Conservation (phyloP, 2,113 vertebrate genomes). For the Xyrauchen texanus region DNA sequence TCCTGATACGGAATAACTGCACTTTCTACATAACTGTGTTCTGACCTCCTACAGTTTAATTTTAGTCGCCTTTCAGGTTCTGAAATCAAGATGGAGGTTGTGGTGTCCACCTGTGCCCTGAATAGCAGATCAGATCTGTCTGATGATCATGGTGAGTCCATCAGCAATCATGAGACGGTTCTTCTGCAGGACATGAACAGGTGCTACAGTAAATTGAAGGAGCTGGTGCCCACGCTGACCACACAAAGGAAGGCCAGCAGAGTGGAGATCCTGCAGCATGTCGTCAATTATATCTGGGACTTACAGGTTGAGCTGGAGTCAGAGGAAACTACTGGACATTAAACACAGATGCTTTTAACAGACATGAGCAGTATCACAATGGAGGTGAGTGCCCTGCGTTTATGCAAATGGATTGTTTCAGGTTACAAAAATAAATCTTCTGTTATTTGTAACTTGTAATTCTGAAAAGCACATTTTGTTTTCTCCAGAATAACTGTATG, state of each 20-base stretch:
- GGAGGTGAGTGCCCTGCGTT: no score
- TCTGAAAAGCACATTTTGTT: no score
- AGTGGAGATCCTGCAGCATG: constrained; percentile 93
- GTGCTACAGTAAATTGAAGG: constrained; percentile 93
- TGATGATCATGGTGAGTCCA: no score
- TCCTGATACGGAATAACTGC: constrained; percentile 21
- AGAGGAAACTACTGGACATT: no score
- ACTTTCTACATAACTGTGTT: no score
- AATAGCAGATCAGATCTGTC: constrained; percentile 80
- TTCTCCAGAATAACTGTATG: no score
- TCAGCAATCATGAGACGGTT: constrained; percentile 60
- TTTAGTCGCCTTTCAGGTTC: neutral
- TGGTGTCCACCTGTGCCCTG: constrained; percentile 77
- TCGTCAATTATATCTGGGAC: constrained; percentile 97
- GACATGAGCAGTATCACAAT: no score
- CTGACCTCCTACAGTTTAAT: constrained; percentile 26
- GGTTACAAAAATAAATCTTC: no score
- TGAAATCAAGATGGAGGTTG: constrained; percentile 77
- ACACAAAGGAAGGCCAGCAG: constrained; percentile 91
- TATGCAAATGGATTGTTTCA: no score
- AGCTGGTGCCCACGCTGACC: constrained; percentile 88
- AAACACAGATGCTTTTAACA: no score
- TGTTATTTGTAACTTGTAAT: no score
- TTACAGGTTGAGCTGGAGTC: constrained; percentile 87
- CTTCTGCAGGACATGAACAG: constrained; percentile 95